A percentile compares a stretch with the other conserved stretches of the same genome.
Evolutionary conservation across 2,888 invertebrate genomes (phyloP).

Genomic region (Protonemura montana): DNA sequence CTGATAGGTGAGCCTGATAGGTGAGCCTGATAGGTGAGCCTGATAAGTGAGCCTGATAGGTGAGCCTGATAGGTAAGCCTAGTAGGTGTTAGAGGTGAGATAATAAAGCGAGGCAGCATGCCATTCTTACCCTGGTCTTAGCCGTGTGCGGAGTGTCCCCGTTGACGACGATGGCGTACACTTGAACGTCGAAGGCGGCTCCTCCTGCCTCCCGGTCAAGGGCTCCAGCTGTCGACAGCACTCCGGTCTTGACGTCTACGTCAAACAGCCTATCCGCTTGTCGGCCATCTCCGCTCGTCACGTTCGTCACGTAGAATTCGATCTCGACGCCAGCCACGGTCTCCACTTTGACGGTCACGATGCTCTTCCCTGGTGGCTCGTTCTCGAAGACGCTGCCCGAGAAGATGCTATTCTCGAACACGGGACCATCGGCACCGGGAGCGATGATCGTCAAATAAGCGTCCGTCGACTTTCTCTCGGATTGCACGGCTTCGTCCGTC

Average conservation of each 20-base stretch:
- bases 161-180: constrained; percentile 82
- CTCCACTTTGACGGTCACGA: constrained; percentile 80
- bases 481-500: constrained; percentile 90
- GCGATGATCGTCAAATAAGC: constrained; percentile 85
- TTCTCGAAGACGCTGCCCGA: constrained; percentile 88
- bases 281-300: constrained; percentile 67
- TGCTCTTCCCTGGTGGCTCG: constrained; percentile 84
- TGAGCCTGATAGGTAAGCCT: too few relatives aligned
- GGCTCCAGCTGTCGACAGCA: constrained; percentile 83
- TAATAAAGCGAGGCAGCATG: constrained; percentile 26
- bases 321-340: constrained; percentile 69
- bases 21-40: not conserved
- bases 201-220: constrained; percentile 86
- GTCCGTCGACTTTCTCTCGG: constrained; percentile 86
- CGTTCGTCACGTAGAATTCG: constrained; percentile 86
- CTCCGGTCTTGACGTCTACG: constrained; percentile 87
- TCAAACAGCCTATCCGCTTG: constrained; percentile 91
- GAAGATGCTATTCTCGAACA: constrained; percentile 70
- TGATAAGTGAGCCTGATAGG: not conserved
- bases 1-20: not conserved
- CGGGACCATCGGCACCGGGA: constrained; percentile 65
- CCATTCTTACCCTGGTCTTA: constrained; percentile 78
- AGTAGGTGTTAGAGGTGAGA: not conserved
- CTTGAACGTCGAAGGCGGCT: constrained; percentile 82
- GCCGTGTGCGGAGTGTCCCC: constrained; percentile 74